phyloP scores from a whole-genome alignment of 1,140 invertebrate genomes.

The Harpegnathos saltator region DNA sequence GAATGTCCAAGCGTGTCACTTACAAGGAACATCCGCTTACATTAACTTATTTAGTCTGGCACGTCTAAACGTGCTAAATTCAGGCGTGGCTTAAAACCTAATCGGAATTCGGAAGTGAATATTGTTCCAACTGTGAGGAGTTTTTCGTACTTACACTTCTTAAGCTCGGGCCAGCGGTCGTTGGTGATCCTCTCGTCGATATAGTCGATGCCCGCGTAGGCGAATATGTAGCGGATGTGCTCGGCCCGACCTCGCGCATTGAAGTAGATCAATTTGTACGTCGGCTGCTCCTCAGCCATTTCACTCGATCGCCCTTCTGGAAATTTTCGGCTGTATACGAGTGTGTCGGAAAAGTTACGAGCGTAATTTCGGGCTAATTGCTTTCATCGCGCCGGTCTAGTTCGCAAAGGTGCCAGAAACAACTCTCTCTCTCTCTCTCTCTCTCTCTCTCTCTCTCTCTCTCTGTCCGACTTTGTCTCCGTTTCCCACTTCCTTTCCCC shows the following conservation, averaged over 20 bases:
- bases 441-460: background rate
- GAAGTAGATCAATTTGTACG: slow-evolving; percentile 89
- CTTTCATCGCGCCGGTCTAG: background rate
- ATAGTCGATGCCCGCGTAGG: slow-evolving; percentile 88
- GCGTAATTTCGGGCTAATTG: slow-evolving; percentile 2
- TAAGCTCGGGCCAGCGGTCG: slow-evolving; percentile 86
- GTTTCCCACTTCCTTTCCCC: background rate
- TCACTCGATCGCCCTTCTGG: slow-evolving; percentile 35
- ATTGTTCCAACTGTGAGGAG: background rate
- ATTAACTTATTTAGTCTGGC: no score
- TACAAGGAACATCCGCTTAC: no score
- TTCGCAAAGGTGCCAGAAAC: background rate
- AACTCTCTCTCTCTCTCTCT: no score
- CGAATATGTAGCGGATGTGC: slow-evolving; percentile 89
- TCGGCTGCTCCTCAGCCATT: slow-evolving; percentile 79
- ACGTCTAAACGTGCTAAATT: no score
- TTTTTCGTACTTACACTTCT: slow-evolving; percentile 84
- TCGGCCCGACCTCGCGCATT: slow-evolving; percentile 89
- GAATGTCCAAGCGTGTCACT: no score
- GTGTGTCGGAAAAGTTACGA: slow-evolving; percentile 20
- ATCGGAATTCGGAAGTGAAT: background rate
- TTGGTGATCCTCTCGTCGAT: slow-evolving; percentile 88
- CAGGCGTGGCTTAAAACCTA: no score
- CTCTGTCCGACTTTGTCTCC: background rate
- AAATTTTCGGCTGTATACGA: background rate